Evolutionary conservation across 2,888 invertebrate genomes (phyloP), one percentile per base, ranked within the genome.

Genomic region (Eupeodes latifasciatus): DNA sequence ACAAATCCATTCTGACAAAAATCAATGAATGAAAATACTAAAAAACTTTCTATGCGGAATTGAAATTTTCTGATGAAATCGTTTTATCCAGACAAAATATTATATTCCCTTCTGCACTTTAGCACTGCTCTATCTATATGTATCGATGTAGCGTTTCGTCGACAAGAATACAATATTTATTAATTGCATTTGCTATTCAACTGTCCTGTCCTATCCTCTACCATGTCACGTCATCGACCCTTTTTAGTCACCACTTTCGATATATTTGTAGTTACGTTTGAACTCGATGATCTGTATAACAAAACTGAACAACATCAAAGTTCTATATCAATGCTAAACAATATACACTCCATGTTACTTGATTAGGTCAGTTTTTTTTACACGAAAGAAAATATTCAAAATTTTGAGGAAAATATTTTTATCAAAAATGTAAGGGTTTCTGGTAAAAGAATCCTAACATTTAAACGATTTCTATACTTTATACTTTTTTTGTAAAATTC

Each of bases 111-210:
- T 16, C 71, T 47, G 36, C 36, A 27, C 71, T 53, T 9, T 44
- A 16, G 19, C 1, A 55, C 27, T 27, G 7, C 10, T 11, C 10
- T 11, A 4, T 40, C 6, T 55, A 4, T 55, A 4, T 55, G 12
- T 55, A 49, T 49, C 5, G 14, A 34, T 72, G 27, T 51, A 67
- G 34, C 47, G 53, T 55, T 16, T 59, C 67, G 16, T 11, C 16
- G 51, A 34, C 61, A 75, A 57, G 75, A 59, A 79, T 79, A 79
- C 71, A 78, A 82, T 79, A 59, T 71, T 71, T 71, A 86, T 82
- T 86, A 86, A 86, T 86, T 82, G 86, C 82, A 82, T 79, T 86
- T 79, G 75, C 59, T 64, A 71, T 75, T 85, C 55, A 53, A 64
- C 14, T 10, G 14, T 19, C 12, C 11, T 10, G 12, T 51, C 51